A percentile compares a stretch with the other conserved stretches of the same genome.
Evolutionary conservation across 2,797 vertebrate species (phyloP).

Genomic region (Pteropus rufus): DNA sequence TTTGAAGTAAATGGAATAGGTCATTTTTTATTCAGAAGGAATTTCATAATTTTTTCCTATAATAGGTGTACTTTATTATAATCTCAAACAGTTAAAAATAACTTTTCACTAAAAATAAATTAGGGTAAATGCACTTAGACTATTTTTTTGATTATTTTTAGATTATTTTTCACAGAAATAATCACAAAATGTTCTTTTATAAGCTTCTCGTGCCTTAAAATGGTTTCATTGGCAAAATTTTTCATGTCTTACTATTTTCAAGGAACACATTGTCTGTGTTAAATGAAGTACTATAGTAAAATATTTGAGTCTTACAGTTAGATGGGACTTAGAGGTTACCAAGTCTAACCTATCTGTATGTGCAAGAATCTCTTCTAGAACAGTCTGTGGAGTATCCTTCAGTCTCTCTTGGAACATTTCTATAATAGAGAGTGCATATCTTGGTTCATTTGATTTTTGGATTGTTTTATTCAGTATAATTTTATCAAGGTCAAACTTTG

Average conservation of each 20-base stretch:
- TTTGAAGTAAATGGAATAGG: neutral
- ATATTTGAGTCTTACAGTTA: neutral
- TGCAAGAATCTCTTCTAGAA: neutral
- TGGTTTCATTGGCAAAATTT: constrained; percentile 17
- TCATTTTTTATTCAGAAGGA: constrained; percentile 2
- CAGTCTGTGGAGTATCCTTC: neutral
- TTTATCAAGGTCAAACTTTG: neutral
- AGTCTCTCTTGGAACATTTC: neutral
- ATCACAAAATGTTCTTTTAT: constrained; percentile 14
- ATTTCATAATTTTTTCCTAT: neutral
- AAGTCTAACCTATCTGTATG: neutral
- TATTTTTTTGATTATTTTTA: neutral
- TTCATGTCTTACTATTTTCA: constrained; percentile 15
- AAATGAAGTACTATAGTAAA: neutral
- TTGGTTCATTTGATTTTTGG: neutral
- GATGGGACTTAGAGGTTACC: neutral
- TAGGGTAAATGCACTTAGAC: neutral
- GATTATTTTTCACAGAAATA: constrained; percentile 14
- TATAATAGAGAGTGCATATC: neutral
- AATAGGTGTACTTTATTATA: constrained; percentile 11
- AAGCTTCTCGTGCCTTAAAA: neutral
- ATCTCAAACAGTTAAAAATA: neutral
- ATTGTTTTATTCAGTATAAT: neutral
- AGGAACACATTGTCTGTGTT: neutral
- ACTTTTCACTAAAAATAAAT: constrained; percentile 36